Evolutionary conservation across 2,888 invertebrate species (phyloP).

Genomic region (Patella ulyssiponensis): DNA sequence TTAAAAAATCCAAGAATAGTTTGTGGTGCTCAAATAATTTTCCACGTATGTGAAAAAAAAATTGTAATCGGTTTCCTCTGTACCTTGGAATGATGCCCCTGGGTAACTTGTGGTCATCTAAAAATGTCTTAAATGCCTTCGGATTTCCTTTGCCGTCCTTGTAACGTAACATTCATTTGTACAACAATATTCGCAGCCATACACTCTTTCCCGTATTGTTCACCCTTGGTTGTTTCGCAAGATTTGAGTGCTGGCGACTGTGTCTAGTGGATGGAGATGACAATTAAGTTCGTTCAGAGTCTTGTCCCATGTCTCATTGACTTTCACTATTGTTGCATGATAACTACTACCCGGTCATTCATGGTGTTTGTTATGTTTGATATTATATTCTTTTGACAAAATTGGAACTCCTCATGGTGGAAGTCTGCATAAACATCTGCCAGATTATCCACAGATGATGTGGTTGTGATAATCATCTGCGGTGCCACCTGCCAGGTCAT

Average conservation of each 20-base stretch:
- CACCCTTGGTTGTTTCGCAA: slow-evolving; percentile 24
- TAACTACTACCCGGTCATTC: slow-evolving; percentile 32
- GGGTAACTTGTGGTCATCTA: slow-evolving; percentile 25
- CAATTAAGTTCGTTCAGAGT: too few relatives aligned
- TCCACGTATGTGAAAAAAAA: slow-evolving; percentile 38
- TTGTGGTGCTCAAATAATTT: slow-evolving; percentile 21
- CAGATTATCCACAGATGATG: slow-evolving; percentile 3
- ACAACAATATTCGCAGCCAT: slow-evolving; percentile 33
- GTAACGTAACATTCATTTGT: slow-evolving; percentile 36
- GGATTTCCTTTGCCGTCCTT: slow-evolving; percentile 43
- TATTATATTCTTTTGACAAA: not conserved
- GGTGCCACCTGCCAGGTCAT: slow-evolving; percentile 39
- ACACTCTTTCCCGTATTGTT: slow-evolving; percentile 34
- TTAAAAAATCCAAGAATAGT: not conserved
- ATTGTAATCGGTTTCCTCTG: slow-evolving; percentile 35
- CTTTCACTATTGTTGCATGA: slow-evolving; percentile 23
- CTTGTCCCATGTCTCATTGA: slow-evolving; percentile 27
- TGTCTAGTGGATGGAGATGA: slow-evolving; percentile 32
- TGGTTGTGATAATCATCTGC: slow-evolving; percentile 32
- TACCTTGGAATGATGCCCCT: slow-evolving; percentile 34
- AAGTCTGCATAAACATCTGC: slow-evolving; percentile 21
- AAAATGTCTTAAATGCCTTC: slow-evolving; percentile 31
- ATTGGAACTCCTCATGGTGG: slow-evolving; percentile 16
- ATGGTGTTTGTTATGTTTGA: slow-evolving; percentile 14
- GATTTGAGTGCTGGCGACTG: slow-evolving; percentile 31